phyloP scores from a whole-genome alignment of 2,888 invertebrate genomes.

The Eilema caniola region DNA sequence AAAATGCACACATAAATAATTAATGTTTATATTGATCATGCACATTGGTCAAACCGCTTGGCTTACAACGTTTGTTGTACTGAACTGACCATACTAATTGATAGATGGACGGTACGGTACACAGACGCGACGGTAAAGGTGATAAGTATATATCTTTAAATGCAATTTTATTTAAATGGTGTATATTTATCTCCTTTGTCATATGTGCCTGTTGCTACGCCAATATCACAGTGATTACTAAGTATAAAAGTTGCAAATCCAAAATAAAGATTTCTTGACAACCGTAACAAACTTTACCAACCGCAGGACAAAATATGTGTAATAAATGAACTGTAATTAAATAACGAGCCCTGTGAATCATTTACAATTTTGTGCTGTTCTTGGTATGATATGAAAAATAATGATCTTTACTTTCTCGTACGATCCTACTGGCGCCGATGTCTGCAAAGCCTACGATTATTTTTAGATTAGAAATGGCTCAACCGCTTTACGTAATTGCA shows the following conservation, averaged over 20 bases:
- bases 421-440: conserved; percentile 83
- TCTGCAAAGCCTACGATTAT: conserved; percentile 85
- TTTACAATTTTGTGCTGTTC: conserved; percentile 54
- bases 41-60: no score
- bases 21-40: no score
- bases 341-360: conserved; percentile 10
- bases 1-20: no score
- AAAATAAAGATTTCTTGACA: background rate
- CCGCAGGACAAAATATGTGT: background rate
- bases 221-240: no score
- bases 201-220: no score
- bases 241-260: background rate
- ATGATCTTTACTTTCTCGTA: conserved; percentile 84
- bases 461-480: conserved; percentile 88
- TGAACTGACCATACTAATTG: no score
- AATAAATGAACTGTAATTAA: conserved; percentile 13
- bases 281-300: background rate
- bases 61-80: no score
- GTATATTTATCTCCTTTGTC: no score
- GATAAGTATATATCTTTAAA: no score
- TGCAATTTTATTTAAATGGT: no score
- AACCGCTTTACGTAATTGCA: conserved; percentile 87
- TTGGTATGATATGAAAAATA: conserved; percentile 62
- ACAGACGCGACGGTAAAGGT: no score
- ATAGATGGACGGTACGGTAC: no score